Evolutionary conservation across 2,888 invertebrate genomes (phyloP).

Genomic region (Venusia cambrica): DNA sequence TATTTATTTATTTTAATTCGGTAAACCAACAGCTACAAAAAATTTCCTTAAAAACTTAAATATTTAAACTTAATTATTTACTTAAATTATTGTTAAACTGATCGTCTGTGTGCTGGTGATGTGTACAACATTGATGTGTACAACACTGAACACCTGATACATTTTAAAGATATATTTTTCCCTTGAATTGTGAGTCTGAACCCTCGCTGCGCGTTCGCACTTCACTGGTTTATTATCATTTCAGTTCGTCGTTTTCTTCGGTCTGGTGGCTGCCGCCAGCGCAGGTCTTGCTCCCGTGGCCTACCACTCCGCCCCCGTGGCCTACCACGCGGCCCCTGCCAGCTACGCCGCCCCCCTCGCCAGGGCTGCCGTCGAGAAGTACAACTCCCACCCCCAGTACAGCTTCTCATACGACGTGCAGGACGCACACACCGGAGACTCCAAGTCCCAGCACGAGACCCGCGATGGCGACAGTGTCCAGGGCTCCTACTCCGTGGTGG

Average conservation of each 20-base stretch:
- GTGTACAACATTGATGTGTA: too few species aligned
- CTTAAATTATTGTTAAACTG: too few species aligned
- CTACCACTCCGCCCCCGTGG: slow-evolving; percentile 46
- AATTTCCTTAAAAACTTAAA: too few species aligned
- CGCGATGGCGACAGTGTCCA: slow-evolving; percentile 70
- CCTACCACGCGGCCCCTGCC: slow-evolving; percentile 44
- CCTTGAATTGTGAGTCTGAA: too few species aligned
- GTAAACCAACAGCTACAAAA: too few species aligned
- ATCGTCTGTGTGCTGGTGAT: too few species aligned
- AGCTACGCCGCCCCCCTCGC: slow-evolving; percentile 47
- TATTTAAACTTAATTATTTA: too few species aligned
- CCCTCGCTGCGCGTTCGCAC: too few species aligned
- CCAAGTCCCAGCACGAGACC: slow-evolving; percentile 68
- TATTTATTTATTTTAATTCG: too few species aligned
- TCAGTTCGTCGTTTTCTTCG: slow-evolving; percentile 35
- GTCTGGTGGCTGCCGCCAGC: slow-evolving; percentile 34
- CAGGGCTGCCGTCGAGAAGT: slow-evolving; percentile 51
- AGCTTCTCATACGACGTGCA: slow-evolving; percentile 80
- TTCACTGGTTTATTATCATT: too few species aligned
- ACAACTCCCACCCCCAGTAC: slow-evolving; percentile 61
- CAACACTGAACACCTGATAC: too few species aligned
- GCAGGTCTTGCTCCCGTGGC: slow-evolving; percentile 37
- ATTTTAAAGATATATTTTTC: too few species aligned
- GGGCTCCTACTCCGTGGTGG: slow-evolving; percentile 78
- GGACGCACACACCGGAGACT: slow-evolving; percentile 74